Base-by-base conservation (phyloP, 2,113 vertebrate species). In the Anguilla rostrata region DNA sequence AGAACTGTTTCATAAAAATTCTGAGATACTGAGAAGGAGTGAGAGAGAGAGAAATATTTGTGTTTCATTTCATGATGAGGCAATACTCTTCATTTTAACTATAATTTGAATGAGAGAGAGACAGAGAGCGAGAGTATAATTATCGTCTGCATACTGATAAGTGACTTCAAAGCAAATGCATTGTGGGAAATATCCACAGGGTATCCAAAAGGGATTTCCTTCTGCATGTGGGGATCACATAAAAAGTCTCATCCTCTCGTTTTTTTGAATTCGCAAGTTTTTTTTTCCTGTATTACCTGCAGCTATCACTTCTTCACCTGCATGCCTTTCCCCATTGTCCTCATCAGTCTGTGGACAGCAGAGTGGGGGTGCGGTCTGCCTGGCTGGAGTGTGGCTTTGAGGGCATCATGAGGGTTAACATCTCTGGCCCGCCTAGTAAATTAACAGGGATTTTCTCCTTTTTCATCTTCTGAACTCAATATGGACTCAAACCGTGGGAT, bases 381-480 rank as follows among this genome's bases (percentile, higher is more conserved):
- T 41, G n/a, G 53, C 53, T 40, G 5, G n/a, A 80, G 79, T 80
- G 75, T 63, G 29, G 0, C 29, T 18, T 11, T 34, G 26, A 39
- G 49, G 60, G 40, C 78, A 81, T 86, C 43, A 46, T 12, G 7
- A 63, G 60, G 9, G 34, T 39, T 86, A 56, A 81, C 39, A 53
- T 39, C 16, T 85, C 78, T 80, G 66, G 40, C 39, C 39, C 60
- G 11, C 26, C 56, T 5, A 60, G 29, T 83, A 39, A 83, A 66
- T 49, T 53, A n/a, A 39, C 56, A 22, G 41, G 18, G 40, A 43
- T 63, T 81, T 63, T 79, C 39, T 80, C 15, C n/a, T 79, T 56
- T 29, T 86, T 63, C 39, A 79, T 81, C 34, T 53, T 40, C 26
- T 40, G 22, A 57, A 18, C 39, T 86, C 34, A 86, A 81, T 43